These are phyloP conservation scores for Drosophila niveifrons DNA, from an alignment of 2,888 invertebrate genomes.

Conservation along the genomic window DNA sequence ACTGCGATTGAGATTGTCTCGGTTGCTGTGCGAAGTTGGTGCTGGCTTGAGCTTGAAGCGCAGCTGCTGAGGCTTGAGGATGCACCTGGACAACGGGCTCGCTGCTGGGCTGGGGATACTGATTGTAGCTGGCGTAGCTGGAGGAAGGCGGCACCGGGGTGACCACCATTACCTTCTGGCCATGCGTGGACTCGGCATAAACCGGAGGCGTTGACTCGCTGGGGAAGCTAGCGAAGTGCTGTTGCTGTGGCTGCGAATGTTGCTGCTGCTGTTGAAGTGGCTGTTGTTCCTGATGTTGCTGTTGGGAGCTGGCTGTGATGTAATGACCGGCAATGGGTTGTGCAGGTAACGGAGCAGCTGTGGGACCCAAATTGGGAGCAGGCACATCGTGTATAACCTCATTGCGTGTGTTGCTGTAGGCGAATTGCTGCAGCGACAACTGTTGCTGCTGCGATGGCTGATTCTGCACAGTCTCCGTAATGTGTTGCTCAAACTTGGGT, in stretches of 20 bases:
- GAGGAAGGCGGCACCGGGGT: slow-evolving; percentile 82
- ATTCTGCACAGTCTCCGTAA: slow-evolving; percentile 86
- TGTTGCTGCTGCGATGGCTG: slow-evolving; percentile 46
- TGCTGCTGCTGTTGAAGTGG: slow-evolving; percentile 39
- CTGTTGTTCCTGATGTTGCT: slow-evolving; percentile 53
- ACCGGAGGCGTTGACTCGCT: slow-evolving; percentile 72
- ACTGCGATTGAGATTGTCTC: slow-evolving; percentile 45
- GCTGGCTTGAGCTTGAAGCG: slow-evolving; percentile 71
- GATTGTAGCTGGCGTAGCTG: slow-evolving; percentile 68
- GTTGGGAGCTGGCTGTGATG: slow-evolving; percentile 60
- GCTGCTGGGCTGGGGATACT: slow-evolving; percentile 55
- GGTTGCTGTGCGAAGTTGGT: slow-evolving; percentile 77
- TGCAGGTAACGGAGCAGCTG: background rate
- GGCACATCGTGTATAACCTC: slow-evolving; percentile 85
- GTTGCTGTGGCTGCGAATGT: slow-evolving; percentile 44
- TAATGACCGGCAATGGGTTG: slow-evolving; percentile 71
- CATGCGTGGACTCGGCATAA: slow-evolving; percentile 83
- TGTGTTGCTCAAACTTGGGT: slow-evolving; percentile 92
- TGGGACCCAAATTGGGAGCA: slow-evolving; percentile 83
- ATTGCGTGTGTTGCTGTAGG: slow-evolving; percentile 72
- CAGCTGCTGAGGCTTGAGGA: slow-evolving; percentile 74
- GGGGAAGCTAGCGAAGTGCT: slow-evolving; percentile 61
- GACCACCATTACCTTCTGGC: slow-evolving; percentile 84
- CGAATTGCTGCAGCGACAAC: slow-evolving; percentile 60
- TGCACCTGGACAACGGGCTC: slow-evolving; percentile 69